Percentiles rank a stretch among this genome's conserved stretches.
phyloP scores from a whole-genome alignment of 2,888 invertebrate genomes.

The Loripinus fragilis region DNA sequence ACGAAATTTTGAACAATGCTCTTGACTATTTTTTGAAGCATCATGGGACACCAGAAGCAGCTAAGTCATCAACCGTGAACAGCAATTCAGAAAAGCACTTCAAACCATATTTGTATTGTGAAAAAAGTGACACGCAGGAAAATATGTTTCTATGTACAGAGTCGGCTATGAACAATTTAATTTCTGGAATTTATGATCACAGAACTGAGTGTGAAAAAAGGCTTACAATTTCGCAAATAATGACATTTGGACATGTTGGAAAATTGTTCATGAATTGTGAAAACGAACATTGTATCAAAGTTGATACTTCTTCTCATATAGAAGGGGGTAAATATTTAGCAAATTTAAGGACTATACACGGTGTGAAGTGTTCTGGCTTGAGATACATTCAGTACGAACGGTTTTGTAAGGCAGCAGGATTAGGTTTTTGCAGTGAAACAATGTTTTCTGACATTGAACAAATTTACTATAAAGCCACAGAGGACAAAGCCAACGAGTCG shows the following conservation, averaged over 20 bases:
- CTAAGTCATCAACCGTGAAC: not conserved
- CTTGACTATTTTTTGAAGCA: constrained; percentile 24
- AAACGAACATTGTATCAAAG: not conserved
- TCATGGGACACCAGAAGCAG: not conserved
- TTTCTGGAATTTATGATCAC: not conserved
- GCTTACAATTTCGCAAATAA: not conserved
- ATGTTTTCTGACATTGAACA: not conserved
- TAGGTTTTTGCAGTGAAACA: constrained; percentile 7
- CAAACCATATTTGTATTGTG: constrained; percentile 15
- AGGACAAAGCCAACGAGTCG: not conserved
- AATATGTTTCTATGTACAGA: constrained; percentile 8
- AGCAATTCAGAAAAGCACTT: not conserved
- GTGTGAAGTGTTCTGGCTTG: not conserved
- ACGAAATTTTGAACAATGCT: constrained; percentile 3
- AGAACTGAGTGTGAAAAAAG: not conserved
- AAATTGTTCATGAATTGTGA: not conserved
- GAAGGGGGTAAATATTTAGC: not conserved
- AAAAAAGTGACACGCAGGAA: constrained; percentile 13
- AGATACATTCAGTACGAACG: not conserved
- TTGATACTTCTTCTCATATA: not conserved
- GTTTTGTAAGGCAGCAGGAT: not conserved
- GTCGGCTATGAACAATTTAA: constrained; percentile 27
- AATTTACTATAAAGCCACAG: constrained; percentile 16
- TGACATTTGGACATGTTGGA: not conserved
- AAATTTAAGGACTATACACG: not conserved